Percentiles rank a stretch among this genome's conserved stretches.
Evolutionary conservation across 2,797 vertebrate species (phyloP).

Genomic region (Schizothorax lantsangensis): DNA sequence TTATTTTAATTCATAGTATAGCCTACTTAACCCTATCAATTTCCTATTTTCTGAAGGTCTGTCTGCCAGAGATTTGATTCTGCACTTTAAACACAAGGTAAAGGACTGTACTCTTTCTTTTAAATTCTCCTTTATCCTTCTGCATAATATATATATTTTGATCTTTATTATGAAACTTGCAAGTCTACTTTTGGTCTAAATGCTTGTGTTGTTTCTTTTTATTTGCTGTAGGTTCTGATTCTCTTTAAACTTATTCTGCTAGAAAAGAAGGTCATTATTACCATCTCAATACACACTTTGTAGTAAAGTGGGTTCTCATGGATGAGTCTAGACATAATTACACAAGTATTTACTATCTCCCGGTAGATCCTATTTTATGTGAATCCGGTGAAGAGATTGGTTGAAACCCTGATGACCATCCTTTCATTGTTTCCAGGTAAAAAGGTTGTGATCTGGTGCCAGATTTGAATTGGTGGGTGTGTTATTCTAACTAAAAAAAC

Average conservation of each 20-base stretch:
- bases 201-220: not conserved
- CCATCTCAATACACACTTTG: not conserved
- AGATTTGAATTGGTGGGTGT: not conserved
- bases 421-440: conserved; percentile 96
- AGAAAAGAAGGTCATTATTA: conserved; percentile 90
- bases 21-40: not conserved
- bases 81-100: conserved; percentile 98
- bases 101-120: not conserved
- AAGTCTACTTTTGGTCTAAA: not conserved
- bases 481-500: not conserved
- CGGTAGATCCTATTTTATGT: conserved; percentile 93
- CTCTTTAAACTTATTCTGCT: conserved; percentile 97
- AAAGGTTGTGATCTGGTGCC: conserved; percentile 49
- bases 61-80: conserved; percentile 95
- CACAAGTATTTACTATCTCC: not conserved
- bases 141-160: not conserved
- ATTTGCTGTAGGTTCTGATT: conserved; percentile 84
- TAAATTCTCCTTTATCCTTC: not conserved
- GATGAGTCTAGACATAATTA: not conserved
- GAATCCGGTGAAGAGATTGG: conserved; percentile 92
- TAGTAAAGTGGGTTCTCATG: not conserved
- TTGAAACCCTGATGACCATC: conserved; percentile 93
- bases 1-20: not conserved
- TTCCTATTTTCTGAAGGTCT: conserved; percentile 78
- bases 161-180: not conserved